phyloP scores from a whole-genome alignment of 2,113 vertebrate genomes.

The Ploceus nigricollis region DNA sequence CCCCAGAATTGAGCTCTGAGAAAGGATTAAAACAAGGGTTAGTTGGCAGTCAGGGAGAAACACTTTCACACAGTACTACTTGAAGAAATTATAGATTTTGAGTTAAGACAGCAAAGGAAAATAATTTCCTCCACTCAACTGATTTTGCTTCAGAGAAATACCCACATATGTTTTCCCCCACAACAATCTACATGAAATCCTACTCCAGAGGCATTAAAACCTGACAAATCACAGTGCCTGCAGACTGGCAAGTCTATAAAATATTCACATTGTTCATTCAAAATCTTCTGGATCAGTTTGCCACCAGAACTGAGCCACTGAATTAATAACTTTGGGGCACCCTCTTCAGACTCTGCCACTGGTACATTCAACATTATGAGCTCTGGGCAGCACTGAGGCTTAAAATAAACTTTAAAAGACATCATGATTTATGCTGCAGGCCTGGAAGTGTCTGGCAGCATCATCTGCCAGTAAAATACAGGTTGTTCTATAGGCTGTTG shows the following conservation, averaged over 20 bases:
- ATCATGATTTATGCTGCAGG: neutral
- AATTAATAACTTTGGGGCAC: neutral
- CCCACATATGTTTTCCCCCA: neutral
- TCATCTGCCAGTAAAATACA: neutral
- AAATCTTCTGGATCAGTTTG: neutral
- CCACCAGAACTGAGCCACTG: neutral
- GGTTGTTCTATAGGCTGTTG: neutral
- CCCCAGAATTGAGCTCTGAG: conserved; percentile 83
- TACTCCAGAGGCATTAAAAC: neutral
- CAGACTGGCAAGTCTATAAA: neutral
- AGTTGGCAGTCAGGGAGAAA: neutral
- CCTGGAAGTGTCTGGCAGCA: neutral
- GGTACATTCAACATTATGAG: neutral
- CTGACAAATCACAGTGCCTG: neutral
- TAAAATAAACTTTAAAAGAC: neutral
- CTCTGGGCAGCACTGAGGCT: neutral
- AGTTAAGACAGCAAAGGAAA: neutral
- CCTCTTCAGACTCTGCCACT: neutral
- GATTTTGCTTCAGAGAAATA: neutral
- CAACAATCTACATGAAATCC: neutral
- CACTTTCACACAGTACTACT: neutral
- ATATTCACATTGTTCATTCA: neutral
- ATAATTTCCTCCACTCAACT: neutral
- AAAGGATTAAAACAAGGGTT: neutral
- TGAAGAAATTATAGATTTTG: neutral